Evolutionary conservation across 2,113 vertebrate genomes (phyloP).

Genomic region (Ophthalmolycus amberensis): DNA sequence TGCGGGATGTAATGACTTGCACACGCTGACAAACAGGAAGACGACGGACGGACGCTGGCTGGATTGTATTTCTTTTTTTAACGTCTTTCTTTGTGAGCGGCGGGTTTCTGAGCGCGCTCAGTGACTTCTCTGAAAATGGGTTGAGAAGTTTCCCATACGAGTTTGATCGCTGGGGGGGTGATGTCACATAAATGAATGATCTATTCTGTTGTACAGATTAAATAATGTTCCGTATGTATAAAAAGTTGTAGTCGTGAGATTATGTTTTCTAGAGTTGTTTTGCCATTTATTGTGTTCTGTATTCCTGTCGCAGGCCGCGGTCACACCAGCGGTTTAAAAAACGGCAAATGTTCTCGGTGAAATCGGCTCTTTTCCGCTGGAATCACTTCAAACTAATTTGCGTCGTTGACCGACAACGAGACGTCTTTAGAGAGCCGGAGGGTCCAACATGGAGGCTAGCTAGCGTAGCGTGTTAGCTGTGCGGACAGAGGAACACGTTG

Average conservation of each 20-base stretch:
- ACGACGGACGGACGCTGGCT: slow-evolving; percentile 48
- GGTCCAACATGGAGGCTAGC: neutral
- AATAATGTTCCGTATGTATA: slow-evolving; percentile 75
- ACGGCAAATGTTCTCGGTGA: neutral
- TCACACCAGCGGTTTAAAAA: slow-evolving; percentile 31
- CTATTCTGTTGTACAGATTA: slow-evolving; percentile 83
- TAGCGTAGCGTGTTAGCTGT: neutral
- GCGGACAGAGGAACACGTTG: neutral
- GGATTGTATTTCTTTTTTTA: slow-evolving; percentile 80
- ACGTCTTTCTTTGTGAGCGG: slow-evolving; percentile 74
- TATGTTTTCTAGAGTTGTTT: slow-evolving; percentile 74
- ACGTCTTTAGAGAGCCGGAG: too few relatives aligned
- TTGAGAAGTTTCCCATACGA: neutral
- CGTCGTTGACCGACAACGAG: too few relatives aligned
- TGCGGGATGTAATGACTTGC: slow-evolving; percentile 59
- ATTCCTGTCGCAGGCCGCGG: slow-evolving; percentile 11
- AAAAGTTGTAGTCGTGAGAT: slow-evolving; percentile 76
- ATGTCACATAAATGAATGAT: slow-evolving; percentile 77
- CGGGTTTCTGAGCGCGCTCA: slow-evolving; percentile 39
- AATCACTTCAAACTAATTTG: neutral
- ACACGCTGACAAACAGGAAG: slow-evolving; percentile 41
- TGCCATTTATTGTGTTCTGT: slow-evolving; percentile 56
- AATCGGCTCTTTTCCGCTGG: neutral
- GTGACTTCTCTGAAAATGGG: slow-evolving; percentile 60
- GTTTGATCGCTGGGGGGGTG: slow-evolving; percentile 2